Conservation (phyloP, 2,888 invertebrate genomes). For the Cetonia aurata region DNA sequence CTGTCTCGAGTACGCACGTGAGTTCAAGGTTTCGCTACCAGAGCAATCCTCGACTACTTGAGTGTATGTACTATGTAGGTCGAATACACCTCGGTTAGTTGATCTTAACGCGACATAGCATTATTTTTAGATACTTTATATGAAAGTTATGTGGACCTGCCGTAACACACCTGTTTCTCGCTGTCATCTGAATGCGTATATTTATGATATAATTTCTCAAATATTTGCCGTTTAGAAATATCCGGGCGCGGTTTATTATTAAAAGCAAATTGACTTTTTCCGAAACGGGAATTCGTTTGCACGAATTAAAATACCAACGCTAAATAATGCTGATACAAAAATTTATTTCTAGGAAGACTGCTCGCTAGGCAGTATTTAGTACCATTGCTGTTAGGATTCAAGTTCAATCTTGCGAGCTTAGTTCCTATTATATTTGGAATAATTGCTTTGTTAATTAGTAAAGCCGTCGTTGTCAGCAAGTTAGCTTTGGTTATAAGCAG, state of each 20-base stretch:
- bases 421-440: slow-evolving; percentile 80
- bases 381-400: slow-evolving; percentile 83
- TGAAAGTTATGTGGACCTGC: slow-evolving; percentile 13
- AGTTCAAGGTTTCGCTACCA: slow-evolving; percentile 48
- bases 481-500: slow-evolving; percentile 79
- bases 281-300: too few relatives aligned
- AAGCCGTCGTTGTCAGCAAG: slow-evolving; percentile 82
- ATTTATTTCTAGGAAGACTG: slow-evolving; percentile 74
- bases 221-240: slow-evolving; percentile 17
- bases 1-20: slow-evolving; percentile 15
- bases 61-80: slow-evolving; percentile 38
- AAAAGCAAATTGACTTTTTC: too few relatives aligned
- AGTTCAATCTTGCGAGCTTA: slow-evolving; percentile 82
- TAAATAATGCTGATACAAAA: background rate
- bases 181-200: background rate
- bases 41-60: too few relatives aligned
- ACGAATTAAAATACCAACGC: background rate
- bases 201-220: slow-evolving; percentile 25
- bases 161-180: background rate
- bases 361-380: slow-evolving; percentile 80
- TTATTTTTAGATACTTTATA: slow-evolving; percentile 33
- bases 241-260: background rate
- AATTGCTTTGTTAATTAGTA: slow-evolving; percentile 80
- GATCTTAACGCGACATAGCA: background rate
- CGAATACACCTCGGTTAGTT: background rate